phyloP scores from a whole-genome alignment of 2,888 invertebrate genomes.

The Caenorhabditis sp. region DNA sequence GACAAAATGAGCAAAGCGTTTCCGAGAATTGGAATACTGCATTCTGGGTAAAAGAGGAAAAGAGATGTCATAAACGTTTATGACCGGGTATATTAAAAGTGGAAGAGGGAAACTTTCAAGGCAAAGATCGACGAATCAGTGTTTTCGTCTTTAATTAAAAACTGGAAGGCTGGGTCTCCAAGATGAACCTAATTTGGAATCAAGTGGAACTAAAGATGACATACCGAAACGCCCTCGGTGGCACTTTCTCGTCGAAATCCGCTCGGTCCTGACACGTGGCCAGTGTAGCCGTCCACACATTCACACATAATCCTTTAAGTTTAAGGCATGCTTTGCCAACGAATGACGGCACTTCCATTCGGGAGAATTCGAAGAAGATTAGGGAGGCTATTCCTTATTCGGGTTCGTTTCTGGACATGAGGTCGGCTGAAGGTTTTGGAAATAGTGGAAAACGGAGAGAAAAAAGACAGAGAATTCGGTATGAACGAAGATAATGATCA shows the following conservation, averaged over 20 bases:
- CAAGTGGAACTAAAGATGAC: constrained; percentile 11
- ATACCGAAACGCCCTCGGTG: constrained; percentile 54
- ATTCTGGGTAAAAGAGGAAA: background rate
- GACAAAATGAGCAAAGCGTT: background rate
- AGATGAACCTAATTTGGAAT: constrained; percentile 1
- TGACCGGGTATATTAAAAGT: background rate
- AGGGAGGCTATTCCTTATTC: constrained; percentile 23
- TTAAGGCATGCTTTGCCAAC: constrained; percentile 65
- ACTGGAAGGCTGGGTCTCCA: background rate
- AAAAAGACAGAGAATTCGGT: constrained; percentile 19
- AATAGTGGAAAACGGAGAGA: constrained; percentile 14
- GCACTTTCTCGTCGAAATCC: constrained; percentile 40
- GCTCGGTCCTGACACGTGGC: constrained; percentile 55
- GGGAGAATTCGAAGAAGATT: background rate
- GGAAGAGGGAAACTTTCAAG: background rate
- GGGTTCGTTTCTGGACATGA: constrained; percentile 56
- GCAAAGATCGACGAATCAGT: background rate
- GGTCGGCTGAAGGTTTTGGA: constrained; percentile 46
- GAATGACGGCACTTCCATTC: constrained; percentile 59
- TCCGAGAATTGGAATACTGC: background rate
- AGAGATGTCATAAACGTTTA: background rate
- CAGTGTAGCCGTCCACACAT: constrained; percentile 60
- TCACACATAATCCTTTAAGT: constrained; percentile 62
- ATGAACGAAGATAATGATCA: constrained; percentile 36
- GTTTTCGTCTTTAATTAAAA: background rate